Percentiles rank a stretch among this genome's conserved stretches.
phyloP scores from a whole-genome alignment of 2,888 invertebrate genomes.

The Elegia similella region DNA sequence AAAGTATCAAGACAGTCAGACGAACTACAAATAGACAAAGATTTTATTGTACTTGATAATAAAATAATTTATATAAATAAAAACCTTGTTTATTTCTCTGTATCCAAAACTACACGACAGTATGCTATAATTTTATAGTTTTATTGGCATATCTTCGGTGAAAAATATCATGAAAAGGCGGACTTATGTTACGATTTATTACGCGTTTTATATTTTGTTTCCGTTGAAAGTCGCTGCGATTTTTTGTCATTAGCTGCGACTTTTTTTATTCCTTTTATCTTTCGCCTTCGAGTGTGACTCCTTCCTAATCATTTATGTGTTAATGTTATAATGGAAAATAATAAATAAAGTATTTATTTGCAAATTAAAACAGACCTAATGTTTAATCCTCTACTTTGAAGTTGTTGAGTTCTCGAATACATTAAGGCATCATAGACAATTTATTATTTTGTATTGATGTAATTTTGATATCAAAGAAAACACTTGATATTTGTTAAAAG shows the following conservation, averaged over 20 bases:
- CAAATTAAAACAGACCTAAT: background rate
- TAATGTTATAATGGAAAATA: constrained; percentile 8
- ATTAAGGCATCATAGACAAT: background rate
- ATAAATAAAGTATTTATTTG: constrained; percentile 7
- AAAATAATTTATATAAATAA: constrained; percentile 64
- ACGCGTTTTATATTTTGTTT: constrained; percentile 65
- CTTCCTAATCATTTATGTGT: constrained; percentile 11
- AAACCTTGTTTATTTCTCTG: constrained; percentile 60
- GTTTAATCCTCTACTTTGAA: background rate
- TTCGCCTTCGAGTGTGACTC: background rate
- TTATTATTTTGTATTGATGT: background rate
- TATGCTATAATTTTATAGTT: constrained; percentile 74
- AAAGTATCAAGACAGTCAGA: constrained; percentile 48
- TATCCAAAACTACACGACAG: constrained; percentile 54
- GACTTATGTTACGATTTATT: constrained; percentile 59
- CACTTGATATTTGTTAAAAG: background rate
- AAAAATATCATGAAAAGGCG: constrained; percentile 65
- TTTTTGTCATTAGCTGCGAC: constrained; percentile 32
- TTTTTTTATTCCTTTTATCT: constrained; percentile 8
- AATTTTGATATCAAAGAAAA: background rate
- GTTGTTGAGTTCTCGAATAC: background rate
- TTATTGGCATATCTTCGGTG: constrained; percentile 59
- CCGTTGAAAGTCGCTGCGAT: constrained; percentile 50
- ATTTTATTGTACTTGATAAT: constrained; percentile 72
- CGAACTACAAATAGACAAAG: constrained; percentile 48